Percentiles rank a stretch among this genome's conserved stretches.
phyloP scores from a whole-genome alignment of 2,113 vertebrate genomes.

The Kobus ellipsiprymnus region DNA sequence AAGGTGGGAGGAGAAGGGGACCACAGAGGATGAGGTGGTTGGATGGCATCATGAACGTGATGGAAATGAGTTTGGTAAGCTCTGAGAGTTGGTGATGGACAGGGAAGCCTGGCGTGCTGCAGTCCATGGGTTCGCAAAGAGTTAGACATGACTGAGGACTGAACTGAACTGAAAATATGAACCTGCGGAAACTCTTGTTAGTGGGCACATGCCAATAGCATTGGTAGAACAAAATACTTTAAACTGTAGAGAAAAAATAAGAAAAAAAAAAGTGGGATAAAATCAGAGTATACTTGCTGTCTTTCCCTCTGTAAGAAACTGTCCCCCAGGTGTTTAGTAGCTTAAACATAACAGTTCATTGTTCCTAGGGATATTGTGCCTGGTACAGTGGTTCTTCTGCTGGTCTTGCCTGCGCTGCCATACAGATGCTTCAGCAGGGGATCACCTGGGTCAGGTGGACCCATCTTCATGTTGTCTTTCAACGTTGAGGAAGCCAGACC shows the following conservation, averaged over 20 bases:
- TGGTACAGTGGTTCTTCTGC: background rate
- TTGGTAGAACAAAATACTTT: background rate
- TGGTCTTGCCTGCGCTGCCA: fast-evolving
- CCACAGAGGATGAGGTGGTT: background rate
- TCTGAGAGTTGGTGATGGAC: background rate
- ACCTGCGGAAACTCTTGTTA: background rate
- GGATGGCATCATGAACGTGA: background rate
- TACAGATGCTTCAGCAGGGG: background rate
- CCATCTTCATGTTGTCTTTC: background rate
- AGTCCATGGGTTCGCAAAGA: background rate
- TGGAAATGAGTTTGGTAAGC: background rate
- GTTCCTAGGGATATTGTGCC: background rate
- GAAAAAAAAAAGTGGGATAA: background rate
- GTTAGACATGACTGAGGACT: background rate
- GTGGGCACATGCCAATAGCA: background rate
- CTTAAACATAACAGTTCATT: background rate
- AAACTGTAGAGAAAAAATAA: background rate
- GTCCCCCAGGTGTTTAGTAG: background rate
- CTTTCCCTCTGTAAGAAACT: background rate
- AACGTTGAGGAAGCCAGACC: background rate
- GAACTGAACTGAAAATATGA: background rate
- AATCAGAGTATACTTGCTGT: background rate
- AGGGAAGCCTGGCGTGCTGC: background rate
- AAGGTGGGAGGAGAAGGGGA: background rate
- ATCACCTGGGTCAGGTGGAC: background rate